phyloP scores from a whole-genome alignment of 2,797 vertebrate species.

The Syngnathus acus region DNA sequence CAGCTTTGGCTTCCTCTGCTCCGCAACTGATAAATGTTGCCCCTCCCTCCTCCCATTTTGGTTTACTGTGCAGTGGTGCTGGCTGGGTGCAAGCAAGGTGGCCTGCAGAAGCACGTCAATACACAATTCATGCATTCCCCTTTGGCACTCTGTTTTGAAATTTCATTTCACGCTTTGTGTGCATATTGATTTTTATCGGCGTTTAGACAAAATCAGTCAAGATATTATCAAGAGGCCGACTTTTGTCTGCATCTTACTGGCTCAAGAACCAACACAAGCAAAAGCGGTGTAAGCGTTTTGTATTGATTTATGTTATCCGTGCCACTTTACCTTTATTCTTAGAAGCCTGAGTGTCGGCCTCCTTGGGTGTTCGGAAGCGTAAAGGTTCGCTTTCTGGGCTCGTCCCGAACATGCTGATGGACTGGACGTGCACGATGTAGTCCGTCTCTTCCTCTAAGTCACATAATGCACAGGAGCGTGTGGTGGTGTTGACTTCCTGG shows the following conservation, averaged over 20 bases:
- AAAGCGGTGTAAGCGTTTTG: neutral
- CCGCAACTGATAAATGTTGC: slow-evolving; percentile 41
- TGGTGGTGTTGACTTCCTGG: slow-evolving; percentile 98
- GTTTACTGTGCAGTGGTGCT: slow-evolving; percentile 28
- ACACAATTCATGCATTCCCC: slow-evolving; percentile 33
- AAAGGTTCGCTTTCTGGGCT: slow-evolving; percentile 87
- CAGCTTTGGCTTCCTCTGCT: slow-evolving; percentile 31
- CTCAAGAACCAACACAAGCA: neutral
- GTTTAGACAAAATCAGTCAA: slow-evolving; percentile 49
- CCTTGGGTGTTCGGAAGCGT: slow-evolving; percentile 86
- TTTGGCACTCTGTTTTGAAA: slow-evolving; percentile 47
- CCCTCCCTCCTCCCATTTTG: slow-evolving; percentile 30
- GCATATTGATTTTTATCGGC: slow-evolving; percentile 54
- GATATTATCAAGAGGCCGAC: slow-evolving; percentile 42
- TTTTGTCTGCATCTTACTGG: slow-evolving; percentile 12
- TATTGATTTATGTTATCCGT: slow-evolving; percentile 7
- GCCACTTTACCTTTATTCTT: slow-evolving; percentile 81
- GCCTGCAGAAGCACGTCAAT: slow-evolving; percentile 33
- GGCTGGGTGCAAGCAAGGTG: slow-evolving; percentile 31
- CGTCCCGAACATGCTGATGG: slow-evolving; percentile 85
- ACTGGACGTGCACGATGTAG: slow-evolving; percentile 93
- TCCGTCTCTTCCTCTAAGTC: slow-evolving; percentile 94
- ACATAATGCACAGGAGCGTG: slow-evolving; percentile 91
- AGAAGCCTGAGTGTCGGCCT: slow-evolving; percentile 84
- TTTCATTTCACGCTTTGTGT: slow-evolving; percentile 65